Percentiles rank a stretch among this genome's conserved stretches.
Conservation (phyloP, 2,113 vertebrate genomes). For the Copsychus sechellarum region DNA sequence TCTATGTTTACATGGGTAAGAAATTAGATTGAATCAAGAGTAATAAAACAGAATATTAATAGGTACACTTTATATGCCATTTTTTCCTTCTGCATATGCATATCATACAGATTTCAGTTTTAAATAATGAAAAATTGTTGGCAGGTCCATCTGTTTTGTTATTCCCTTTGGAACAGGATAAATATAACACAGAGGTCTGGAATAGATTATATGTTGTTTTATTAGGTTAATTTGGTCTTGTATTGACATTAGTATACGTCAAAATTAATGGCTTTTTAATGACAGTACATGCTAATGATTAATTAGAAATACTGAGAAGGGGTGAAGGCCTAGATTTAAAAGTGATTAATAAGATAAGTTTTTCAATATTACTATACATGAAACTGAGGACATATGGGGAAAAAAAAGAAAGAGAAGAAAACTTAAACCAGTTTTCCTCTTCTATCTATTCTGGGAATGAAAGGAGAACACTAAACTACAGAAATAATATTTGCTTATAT, state of each 20-base stretch:
- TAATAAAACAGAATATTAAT: background rate
- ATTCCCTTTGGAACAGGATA: background rate
- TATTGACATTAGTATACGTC: background rate
- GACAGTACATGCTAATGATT: background rate
- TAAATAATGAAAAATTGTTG: background rate
- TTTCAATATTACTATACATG: background rate
- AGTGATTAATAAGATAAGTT: background rate
- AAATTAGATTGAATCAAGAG: background rate
- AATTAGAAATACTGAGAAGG: background rate
- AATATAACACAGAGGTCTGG: background rate
- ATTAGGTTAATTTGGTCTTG: background rate
- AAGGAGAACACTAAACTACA: background rate
- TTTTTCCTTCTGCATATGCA: background rate
- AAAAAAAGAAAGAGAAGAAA: too few species aligned
- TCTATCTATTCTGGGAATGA: background rate
- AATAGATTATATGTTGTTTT: background rate
- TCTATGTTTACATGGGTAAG: background rate
- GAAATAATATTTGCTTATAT: background rate
- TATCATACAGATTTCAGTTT: background rate
- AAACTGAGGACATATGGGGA: background rate
- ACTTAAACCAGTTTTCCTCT: background rate
- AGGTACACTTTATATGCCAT: background rate
- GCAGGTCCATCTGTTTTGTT: background rate
- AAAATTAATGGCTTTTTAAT: conserved; percentile 50
- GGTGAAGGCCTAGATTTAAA: background rate